A percentile compares a stretch with the other conserved stretches of the same genome.
These are phyloP conservation scores for Micromys minutus DNA, from an alignment of 2,113 vertebrate genomes.

Conservation along the genomic window DNA sequence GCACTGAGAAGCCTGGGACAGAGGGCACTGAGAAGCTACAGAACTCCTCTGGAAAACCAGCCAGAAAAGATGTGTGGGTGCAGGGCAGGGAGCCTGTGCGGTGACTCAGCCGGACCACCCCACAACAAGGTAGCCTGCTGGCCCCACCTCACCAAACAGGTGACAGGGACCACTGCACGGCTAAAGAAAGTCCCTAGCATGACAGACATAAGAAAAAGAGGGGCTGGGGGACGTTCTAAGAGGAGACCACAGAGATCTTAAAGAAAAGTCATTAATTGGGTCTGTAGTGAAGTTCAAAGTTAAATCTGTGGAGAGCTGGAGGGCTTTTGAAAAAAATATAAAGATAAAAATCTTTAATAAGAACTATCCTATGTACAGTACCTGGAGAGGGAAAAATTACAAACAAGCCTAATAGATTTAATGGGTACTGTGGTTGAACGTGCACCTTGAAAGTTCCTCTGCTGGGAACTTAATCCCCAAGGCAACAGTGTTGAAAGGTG, in stretches of 20 bases:
- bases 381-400: not conserved
- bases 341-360: not conserved
- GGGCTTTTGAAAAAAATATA: not conserved
- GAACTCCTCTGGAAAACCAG: not conserved
- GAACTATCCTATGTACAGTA: too few species aligned
- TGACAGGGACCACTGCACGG: not conserved
- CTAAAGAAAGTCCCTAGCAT: too few species aligned
- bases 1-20: too few species aligned
- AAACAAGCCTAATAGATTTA: accelerated
- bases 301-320: not conserved
- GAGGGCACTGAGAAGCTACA: not conserved
- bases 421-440: not conserved
- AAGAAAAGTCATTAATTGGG: not conserved
- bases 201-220: not conserved
- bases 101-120: accelerated
- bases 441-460: too few species aligned
- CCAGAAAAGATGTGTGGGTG: accelerated
- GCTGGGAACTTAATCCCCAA: not conserved
- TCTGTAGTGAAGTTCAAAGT: not conserved
- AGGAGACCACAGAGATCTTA: not conserved
- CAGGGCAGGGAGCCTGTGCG: accelerated
- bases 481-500: not conserved
- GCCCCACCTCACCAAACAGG: not conserved
- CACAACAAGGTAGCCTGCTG: accelerated
- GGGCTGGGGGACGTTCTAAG: not conserved